These are phyloP conservation scores for Thysanoteuthis rhombus DNA, from an alignment of 2,888 invertebrate genomes.

Conservation along the genomic window DNA sequence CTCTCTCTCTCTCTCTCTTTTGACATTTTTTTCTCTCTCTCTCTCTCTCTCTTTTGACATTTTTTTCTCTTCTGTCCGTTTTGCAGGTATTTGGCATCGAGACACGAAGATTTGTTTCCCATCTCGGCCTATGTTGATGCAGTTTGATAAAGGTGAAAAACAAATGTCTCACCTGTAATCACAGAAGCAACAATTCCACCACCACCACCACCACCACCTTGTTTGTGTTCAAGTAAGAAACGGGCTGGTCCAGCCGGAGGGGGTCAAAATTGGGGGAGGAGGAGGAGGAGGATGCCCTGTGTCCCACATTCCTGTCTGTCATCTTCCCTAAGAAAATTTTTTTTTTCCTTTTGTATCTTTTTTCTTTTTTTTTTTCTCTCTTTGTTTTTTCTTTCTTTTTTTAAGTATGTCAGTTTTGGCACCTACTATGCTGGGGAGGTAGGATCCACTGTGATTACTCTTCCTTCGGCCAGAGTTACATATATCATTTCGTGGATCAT, in stretches of 20 bases:
- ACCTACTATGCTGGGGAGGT: too few species aligned
- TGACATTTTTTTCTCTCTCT: not conserved
- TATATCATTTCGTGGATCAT: too few species aligned
- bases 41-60: not conserved
- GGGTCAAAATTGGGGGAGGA: not conserved
- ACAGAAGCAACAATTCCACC: not conserved
- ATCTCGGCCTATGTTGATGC: slow-evolving; percentile 37
- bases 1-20: not conserved
- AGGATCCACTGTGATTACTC: too few species aligned
- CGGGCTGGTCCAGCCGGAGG: not conserved
- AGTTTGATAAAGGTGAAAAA: not conserved
- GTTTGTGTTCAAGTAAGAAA: not conserved
- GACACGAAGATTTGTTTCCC: slow-evolving; percentile 45
- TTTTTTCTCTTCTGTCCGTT: slow-evolving; percentile 26
- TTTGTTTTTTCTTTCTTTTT: not conserved
- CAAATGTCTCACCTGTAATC: not conserved
- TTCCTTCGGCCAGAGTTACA: too few species aligned
- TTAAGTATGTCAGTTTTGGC: too few species aligned
- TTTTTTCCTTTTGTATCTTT: not conserved
- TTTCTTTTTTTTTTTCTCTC: not conserved
- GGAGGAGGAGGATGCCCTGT: not conserved
- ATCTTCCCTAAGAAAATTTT: not conserved
- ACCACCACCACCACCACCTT: not conserved
- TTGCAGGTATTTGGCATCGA: slow-evolving; percentile 47
- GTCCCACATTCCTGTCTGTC: not conserved